Evolutionary conservation across 2,113 vertebrate species (phyloP).

Genomic region (Chunga burmeisteri): DNA sequence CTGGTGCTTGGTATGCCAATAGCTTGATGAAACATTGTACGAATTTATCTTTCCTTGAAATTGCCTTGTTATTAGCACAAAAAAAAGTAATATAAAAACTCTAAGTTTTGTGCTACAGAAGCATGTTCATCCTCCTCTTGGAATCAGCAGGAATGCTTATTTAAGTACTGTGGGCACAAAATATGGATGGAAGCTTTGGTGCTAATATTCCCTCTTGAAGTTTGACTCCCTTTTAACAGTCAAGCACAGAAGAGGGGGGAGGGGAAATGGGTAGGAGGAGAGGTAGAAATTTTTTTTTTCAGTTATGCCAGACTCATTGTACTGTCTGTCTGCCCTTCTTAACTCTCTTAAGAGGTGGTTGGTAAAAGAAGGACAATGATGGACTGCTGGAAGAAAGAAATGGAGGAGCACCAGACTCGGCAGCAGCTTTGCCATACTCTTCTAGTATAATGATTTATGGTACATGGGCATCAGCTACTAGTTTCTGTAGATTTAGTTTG

Average conservation of each 20-base stretch:
- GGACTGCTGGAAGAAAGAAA: neutral
- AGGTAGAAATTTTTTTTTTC: neutral
- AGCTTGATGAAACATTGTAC: neutral
- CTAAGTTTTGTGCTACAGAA: neutral
- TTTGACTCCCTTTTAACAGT: neutral
- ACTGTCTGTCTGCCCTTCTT: neutral
- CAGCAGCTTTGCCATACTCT: neutral
- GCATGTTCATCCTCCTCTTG: neutral
- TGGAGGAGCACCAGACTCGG: neutral
- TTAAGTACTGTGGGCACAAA: neutral
- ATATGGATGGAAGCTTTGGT: neutral
- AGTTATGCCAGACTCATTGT: accelerated
- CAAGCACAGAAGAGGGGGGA: neutral
- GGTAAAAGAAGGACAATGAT: neutral
- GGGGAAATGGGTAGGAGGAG: neutral
- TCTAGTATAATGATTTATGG: neutral
- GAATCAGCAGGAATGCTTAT: neutral
- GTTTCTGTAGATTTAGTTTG: neutral
- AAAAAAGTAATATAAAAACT: neutral
- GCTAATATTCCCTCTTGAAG: neutral
- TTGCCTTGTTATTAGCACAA: neutral
- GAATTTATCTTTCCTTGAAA: neutral
- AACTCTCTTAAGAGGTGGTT: neutral
- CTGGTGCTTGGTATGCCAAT: neutral
- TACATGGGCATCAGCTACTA: neutral